phyloP scores from a whole-genome alignment of 2,797 vertebrate genomes.

The Spatula clypeata region DNA sequence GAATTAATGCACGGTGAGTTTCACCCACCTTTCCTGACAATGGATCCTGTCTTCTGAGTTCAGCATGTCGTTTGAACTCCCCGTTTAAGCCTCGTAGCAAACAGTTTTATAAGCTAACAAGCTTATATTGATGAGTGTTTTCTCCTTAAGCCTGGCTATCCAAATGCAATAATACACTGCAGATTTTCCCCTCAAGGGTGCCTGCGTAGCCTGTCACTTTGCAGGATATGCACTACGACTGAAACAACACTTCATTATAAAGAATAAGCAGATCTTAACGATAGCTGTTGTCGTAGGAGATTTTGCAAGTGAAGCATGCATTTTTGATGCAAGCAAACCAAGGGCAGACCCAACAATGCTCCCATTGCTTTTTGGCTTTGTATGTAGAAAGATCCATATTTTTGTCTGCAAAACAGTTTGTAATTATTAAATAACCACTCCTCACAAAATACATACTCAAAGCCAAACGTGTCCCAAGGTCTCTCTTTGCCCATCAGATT shows the following conservation, averaged over 20 bases:
- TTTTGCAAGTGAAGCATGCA: conserved; percentile 13
- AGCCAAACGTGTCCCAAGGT: background rate
- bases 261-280: conserved; percentile 67
- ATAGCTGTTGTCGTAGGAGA: conserved; percentile 33
- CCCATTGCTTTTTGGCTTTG: background rate
- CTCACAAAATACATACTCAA: background rate
- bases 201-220: conserved; percentile 50
- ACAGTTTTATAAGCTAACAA: conserved; percentile 39
- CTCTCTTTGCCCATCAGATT: background rate
- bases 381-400: background rate
- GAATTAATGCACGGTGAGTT: background rate
- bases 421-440: background rate
- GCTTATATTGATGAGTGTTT: conserved; percentile 45
- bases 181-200: conserved; percentile 59
- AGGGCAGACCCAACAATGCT: background rate
- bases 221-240: conserved; percentile 21
- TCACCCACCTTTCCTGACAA: background rate
- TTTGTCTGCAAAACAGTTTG: background rate
- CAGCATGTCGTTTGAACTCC: background rate
- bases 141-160: conserved; percentile 42
- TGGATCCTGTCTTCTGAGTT: background rate
- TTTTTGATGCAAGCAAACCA: conserved; percentile 21
- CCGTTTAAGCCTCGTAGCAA: background rate
- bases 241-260: conserved; percentile 31
- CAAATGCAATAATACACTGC: conserved; percentile 23